These are phyloP conservation scores for Gymnodraco acuticeps DNA, from an alignment of 2,797 vertebrate genomes.

Conservation along the genomic window DNA sequence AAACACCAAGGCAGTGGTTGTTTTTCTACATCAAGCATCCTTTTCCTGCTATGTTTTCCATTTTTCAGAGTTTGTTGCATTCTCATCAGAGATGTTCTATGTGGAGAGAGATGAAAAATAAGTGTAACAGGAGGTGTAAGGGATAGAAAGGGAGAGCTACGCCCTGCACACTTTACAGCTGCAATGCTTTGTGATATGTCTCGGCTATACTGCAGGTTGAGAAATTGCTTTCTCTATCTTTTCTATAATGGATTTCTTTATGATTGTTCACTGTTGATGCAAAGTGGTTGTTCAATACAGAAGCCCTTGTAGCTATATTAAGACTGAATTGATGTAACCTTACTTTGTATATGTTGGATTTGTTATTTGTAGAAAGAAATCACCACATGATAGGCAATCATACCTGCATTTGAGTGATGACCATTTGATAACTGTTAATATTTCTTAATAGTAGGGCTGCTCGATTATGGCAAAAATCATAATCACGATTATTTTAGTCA, in stretches of 20 bases:
- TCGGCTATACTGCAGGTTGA: neutral
- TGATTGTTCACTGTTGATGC: conserved; percentile 9
- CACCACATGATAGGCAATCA: neutral
- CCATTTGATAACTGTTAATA: neutral
- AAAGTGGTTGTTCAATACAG: conserved; percentile 2
- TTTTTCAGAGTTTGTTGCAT: conserved; percentile 16
- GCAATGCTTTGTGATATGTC: neutral
- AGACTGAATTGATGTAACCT: neutral
- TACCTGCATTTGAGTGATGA: neutral
- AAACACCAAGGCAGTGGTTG: neutral
- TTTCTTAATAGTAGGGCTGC: neutral
- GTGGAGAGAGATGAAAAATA: neutral
- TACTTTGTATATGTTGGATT: conserved; percentile 3
- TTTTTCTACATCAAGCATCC: neutral
- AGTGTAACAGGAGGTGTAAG: conserved; percentile 3
- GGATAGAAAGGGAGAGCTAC: conserved; percentile 12
- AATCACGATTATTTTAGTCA: too few species aligned
- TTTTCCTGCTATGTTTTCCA: neutral
- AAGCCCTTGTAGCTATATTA: neutral
- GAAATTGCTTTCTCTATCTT: conserved; percentile 6
- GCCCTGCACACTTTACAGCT: neutral
- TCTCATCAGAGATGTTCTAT: neutral
- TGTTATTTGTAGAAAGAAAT: conserved; percentile 2
- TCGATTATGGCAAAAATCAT: too few species aligned
- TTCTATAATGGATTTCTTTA: conserved; percentile 17